Conservation (phyloP, 2,113 vertebrate species). For the Kryptolebias marmoratus region DNA sequence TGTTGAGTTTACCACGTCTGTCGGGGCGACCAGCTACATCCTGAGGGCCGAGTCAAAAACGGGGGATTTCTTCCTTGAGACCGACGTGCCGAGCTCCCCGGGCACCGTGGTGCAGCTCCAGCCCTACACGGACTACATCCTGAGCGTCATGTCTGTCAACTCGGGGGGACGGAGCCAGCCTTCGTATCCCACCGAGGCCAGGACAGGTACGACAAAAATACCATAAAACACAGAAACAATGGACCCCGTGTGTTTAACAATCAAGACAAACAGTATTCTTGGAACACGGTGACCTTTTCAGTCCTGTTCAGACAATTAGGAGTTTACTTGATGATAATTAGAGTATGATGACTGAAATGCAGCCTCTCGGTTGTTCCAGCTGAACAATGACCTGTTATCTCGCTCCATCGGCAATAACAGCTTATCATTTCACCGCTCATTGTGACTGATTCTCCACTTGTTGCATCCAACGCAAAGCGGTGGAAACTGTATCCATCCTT, state of each 20-base stretch:
- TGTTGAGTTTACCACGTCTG: constrained; percentile 85
- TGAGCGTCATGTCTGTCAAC: constrained; percentile 88
- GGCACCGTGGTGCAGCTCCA: constrained; percentile 84
- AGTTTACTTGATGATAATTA: constrained; percentile 49
- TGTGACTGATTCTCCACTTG: constrained; percentile 48
- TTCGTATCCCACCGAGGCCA: constrained; percentile 80
- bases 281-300: constrained; percentile 10
- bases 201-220: constrained; percentile 81
- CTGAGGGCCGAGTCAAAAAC: constrained; percentile 81
- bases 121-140: constrained; percentile 84
- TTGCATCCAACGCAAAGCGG: constrained; percentile 27
- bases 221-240: background rate
- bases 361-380: constrained; percentile 36
- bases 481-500: constrained; percentile 68
- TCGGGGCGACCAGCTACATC: constrained; percentile 86
- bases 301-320: constrained; percentile 7
- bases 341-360: constrained; percentile 28
- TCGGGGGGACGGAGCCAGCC: constrained; percentile 86
- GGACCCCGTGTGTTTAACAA: background rate
- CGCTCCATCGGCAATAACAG: constrained; percentile 39
- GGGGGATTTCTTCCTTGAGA: constrained; percentile 82
- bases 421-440: constrained; percentile 62
- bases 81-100: constrained; percentile 78
- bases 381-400: constrained; percentile 65
- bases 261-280: background rate